Evolutionary conservation across 2,888 invertebrate species (phyloP), one percentile per base, ranked within the genome.

Genomic region (Parascotia fuliginaria): DNA sequence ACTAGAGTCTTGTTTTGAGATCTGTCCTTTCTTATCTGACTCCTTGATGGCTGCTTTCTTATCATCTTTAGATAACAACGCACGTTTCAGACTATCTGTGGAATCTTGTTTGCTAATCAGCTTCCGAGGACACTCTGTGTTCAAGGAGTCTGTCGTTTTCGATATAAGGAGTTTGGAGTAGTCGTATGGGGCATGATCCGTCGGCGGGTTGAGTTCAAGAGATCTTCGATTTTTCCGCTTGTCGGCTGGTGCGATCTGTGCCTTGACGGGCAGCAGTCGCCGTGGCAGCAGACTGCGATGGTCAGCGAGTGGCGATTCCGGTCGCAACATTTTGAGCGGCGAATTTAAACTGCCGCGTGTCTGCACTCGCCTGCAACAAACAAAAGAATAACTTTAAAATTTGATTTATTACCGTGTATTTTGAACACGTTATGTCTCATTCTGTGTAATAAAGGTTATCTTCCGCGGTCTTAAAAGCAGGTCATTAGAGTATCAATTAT

Each of bases 231-330:
- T 92, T 55, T 88, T 89, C 52, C 85, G 81, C 61, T 91, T 92
- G 70, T 92, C 91, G 1, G 81, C 83, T 22, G 92, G 90, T 16
- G 86, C 88, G 55, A 91, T 90, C 51, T 92, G 92, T 19, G 92
- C 90, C 70, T 91, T 91, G 67, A 74, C 87, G 31, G 92, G 90
- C 39, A 92, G 83, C 68, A 92, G 79, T 57, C 92, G 87, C 54
- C 92, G 84, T 45, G 91, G 87, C 56, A 91, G 84, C 51, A 92
- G 83, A 83, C 89, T 91, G 81, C 92, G 90, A 70, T 92, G 92
- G 75, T 92, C 92, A 88, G 92, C 90, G 81, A 92, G 91, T n/a
- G 92, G 91, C 42, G 92, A 92, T 73, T 92, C 92, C 64, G 92
- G 92, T 65, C 92, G 91, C 81, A 92, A 83, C 92, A 92, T 92